A percentile compares a stretch with the other conserved stretches of the same genome.
These are phyloP conservation scores for Crotalus viridis DNA, from an alignment of 2,113 vertebrate genomes.

Conservation along the genomic window DNA sequence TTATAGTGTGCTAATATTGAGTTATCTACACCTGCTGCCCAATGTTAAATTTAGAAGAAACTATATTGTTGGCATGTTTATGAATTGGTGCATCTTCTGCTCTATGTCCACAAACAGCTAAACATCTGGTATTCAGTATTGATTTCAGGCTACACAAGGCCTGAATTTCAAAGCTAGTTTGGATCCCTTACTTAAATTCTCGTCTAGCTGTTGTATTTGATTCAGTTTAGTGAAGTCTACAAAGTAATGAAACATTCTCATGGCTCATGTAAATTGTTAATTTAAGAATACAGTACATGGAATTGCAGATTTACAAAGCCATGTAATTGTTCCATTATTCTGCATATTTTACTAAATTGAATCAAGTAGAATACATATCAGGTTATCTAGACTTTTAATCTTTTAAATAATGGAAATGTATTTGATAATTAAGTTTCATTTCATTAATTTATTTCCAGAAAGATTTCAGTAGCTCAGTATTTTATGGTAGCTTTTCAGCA, in stretches of 20 bases:
- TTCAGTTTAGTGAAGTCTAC: not conserved
- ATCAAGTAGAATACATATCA: not conserved
- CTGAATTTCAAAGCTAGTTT: not conserved
- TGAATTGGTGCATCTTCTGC: not conserved
- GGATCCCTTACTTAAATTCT: not conserved
- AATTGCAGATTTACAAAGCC: not conserved
- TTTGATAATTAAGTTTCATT: constrained; percentile 23
- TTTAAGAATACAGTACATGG: not conserved
- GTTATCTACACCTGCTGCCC: not conserved
- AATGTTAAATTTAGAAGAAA: not conserved
- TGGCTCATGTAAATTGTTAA: not conserved
- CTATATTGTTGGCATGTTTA: not conserved
- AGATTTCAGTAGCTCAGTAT: not conserved
- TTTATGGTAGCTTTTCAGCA: not conserved
- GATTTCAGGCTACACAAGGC: not conserved
- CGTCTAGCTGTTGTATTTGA: constrained; percentile 4
- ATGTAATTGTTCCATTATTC: not conserved
- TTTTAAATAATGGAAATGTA: constrained; percentile 20
- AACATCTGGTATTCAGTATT: constrained; percentile 14
- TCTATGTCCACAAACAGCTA: not conserved
- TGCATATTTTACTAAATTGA: not conserved
- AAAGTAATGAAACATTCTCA: not conserved
- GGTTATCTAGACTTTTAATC: constrained; percentile 22
- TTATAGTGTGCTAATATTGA: constrained; percentile 8
- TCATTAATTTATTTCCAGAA: not conserved